These are phyloP conservation scores for Lutraria lutraria DNA, from an alignment of 2,888 invertebrate genomes.

Conservation along the genomic window DNA sequence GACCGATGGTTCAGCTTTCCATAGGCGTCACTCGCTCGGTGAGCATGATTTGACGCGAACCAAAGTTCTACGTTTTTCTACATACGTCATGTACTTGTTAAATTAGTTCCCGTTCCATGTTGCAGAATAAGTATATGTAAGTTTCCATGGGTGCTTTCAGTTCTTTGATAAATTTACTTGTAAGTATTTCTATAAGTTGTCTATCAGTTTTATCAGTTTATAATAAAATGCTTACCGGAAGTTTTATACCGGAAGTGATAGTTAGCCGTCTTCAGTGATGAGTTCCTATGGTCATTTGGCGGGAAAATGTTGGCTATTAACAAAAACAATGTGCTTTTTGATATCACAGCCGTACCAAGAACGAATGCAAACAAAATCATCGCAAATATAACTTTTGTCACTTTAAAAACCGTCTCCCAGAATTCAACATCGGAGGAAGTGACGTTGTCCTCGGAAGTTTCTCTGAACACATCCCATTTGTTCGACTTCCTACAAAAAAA, in stretches of 20 bases:
- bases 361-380: slow-evolving; percentile 70
- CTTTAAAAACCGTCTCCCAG: slow-evolving; percentile 73
- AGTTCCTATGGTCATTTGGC: slow-evolving; percentile 51
- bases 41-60: no score
- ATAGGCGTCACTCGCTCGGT: no score
- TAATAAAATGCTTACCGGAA: slow-evolving; percentile 37
- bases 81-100: no score
- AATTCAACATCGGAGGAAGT: slow-evolving; percentile 68
- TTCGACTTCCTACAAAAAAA: slow-evolving; percentile 23
- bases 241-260: slow-evolving; percentile 53
- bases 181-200: no score
- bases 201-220: no score
- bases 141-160: no score
- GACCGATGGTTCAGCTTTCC: no score
- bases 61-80: no score
- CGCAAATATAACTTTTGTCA: slow-evolving; percentile 72
- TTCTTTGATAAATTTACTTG: no score
- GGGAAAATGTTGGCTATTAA: slow-evolving; percentile 71
- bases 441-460: slow-evolving; percentile 66
- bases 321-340: slow-evolving; percentile 73
- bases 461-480: slow-evolving; percentile 59
- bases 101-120: no score
- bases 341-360: slow-evolving; percentile 69
- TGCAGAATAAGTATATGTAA: no score
- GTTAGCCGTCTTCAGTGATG: slow-evolving; percentile 57